Evolutionary conservation across 2,113 vertebrate genomes (phyloP).

Genomic region (Mesembrinibis cayennensis): DNA sequence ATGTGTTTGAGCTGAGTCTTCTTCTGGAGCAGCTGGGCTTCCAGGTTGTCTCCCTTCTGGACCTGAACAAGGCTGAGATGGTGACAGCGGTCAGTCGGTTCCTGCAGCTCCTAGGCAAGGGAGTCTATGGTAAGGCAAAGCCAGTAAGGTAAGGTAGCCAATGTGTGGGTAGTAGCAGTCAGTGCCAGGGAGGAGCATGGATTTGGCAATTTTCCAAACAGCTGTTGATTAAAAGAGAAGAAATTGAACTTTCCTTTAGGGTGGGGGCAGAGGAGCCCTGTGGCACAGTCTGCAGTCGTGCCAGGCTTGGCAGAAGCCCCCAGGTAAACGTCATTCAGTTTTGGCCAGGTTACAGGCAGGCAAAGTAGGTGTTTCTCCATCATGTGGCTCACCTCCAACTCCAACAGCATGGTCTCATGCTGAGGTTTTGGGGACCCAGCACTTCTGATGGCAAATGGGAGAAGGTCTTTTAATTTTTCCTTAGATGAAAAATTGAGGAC

Average conservation of each 20-base stretch:
- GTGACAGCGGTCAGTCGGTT: conserved; percentile 75
- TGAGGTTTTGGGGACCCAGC: neutral
- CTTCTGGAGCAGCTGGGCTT: conserved; percentile 82
- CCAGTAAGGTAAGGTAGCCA: neutral
- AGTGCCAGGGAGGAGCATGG: neutral
- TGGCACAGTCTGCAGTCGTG: neutral
- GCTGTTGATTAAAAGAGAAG: neutral
- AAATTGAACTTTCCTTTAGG: neutral
- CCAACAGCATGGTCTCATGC: neutral
- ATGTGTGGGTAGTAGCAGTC: accelerated
- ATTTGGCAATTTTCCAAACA: neutral
- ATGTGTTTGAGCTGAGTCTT: conserved; percentile 83
- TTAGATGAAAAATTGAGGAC: neutral
- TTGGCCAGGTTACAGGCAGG: neutral
- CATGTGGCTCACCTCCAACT: accelerated
- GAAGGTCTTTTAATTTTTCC: neutral
- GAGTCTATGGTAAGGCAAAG: conserved; percentile 82
- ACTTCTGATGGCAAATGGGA: neutral
- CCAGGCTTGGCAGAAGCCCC: neutral
- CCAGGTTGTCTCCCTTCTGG: conserved; percentile 86
- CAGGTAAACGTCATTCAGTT: neutral
- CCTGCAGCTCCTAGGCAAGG: conserved; percentile 81
- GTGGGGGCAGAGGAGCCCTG: neutral
- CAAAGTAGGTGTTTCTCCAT: neutral
- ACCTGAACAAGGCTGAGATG: conserved; percentile 85